Percentiles rank a stretch among this genome's conserved stretches.
Conservation (phyloP, 2,888 invertebrate species). For the Himalopsyche anomala region DNA sequence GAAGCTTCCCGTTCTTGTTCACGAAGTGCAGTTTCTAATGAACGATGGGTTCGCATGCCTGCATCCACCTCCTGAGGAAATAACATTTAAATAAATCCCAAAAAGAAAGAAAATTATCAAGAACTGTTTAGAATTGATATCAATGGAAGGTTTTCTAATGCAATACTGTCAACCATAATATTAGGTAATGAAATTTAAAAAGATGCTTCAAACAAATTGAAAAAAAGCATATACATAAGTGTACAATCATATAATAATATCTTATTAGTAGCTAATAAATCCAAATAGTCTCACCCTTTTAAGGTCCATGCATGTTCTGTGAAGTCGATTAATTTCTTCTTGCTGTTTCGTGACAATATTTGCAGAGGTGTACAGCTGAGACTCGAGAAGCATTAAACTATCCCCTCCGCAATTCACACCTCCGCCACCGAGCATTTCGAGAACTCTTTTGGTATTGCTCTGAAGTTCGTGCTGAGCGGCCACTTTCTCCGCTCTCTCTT, state of each 20-base stretch:
- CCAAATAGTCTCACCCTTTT: conserved; percentile 78
- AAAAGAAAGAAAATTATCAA: not conserved
- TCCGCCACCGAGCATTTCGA: conserved; percentile 76
- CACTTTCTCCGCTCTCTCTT: conserved; percentile 84
- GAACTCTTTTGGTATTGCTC: conserved; percentile 83
- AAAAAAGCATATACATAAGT: no score
- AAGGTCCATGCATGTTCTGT: conserved; percentile 82
- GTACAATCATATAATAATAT: no score
- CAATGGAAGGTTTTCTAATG: conserved; percentile 46
- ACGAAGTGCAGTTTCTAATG: conserved; percentile 84
- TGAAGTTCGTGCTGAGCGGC: conserved; percentile 85
- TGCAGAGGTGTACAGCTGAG: conserved; percentile 85
- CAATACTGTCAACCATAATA: not conserved
- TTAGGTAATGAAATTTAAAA: no score
- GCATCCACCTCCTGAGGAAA: conserved; percentile 80
- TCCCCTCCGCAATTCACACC: conserved; percentile 80
- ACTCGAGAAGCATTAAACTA: conserved; percentile 85
- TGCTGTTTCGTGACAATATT: conserved; percentile 86
- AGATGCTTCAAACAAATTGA: no score
- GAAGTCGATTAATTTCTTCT: conserved; percentile 83
- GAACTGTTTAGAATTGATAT: conserved; percentile 7
- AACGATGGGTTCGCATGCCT: conserved; percentile 81
- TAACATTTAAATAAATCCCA: conserved; percentile 44
- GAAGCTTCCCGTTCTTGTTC: conserved; percentile 88
- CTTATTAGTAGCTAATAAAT: no score